phyloP scores from a whole-genome alignment of 2,113 vertebrate genomes.

The Prochilodus magdalenae region DNA sequence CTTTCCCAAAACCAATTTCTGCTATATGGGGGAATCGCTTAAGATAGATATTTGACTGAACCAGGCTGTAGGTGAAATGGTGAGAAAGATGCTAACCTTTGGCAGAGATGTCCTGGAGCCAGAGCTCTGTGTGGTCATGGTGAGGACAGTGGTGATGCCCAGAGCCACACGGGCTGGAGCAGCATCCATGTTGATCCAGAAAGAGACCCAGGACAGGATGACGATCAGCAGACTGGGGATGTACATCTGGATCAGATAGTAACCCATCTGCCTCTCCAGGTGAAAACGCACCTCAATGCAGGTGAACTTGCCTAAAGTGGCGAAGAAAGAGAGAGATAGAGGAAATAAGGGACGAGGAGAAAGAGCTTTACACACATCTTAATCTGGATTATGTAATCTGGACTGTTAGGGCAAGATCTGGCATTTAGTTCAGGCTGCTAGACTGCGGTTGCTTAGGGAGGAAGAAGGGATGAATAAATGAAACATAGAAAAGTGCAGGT shows the following conservation, averaged over 20 bases:
- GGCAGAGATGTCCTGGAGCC: constrained; percentile 95
- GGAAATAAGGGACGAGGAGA: background rate
- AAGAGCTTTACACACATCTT: too few species aligned
- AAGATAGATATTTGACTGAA: too few species aligned
- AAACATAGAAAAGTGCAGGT: too few species aligned
- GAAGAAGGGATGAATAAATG: too few species aligned
- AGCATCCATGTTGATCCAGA: constrained; percentile 95
- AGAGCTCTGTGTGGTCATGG: constrained; percentile 98
- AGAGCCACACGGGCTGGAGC: constrained; percentile 94
- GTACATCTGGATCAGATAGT: constrained; percentile 98
- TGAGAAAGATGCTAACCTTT: constrained; percentile 76
- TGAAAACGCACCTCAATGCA: constrained; percentile 98
- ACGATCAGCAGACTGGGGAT: constrained; percentile 89
- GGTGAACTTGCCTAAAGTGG: constrained; percentile 89
- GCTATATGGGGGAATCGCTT: too few species aligned
- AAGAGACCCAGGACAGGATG: constrained; percentile 96
- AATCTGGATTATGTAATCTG: too few species aligned
- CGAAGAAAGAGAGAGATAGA: background rate
- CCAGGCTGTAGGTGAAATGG: background rate
- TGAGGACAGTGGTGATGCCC: constrained; percentile 96
- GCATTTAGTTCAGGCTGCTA: too few species aligned
- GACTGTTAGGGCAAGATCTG: too few species aligned
- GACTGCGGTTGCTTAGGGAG: too few species aligned
- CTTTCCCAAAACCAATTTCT: too few species aligned
- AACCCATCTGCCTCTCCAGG: constrained; percentile 97